Conservation (phyloP, 2,797 vertebrate genomes). For the Chrysocyon brachyurus region DNA sequence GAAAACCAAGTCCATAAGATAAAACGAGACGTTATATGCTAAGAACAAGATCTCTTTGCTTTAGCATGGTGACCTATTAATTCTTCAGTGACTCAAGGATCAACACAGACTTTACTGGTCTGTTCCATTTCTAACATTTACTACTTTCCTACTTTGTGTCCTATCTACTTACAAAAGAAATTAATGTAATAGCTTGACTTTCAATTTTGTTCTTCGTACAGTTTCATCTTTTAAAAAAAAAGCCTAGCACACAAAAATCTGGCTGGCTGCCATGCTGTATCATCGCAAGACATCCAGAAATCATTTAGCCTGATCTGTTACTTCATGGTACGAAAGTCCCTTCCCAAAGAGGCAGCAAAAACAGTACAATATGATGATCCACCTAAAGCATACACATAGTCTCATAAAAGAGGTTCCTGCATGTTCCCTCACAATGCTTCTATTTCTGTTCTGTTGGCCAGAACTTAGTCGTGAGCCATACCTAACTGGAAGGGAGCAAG, state of each 20-base stretch:
- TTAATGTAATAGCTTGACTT: not conserved
- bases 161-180: not conserved
- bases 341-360: not conserved
- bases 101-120: not conserved
- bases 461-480: not conserved
- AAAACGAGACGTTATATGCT: not conserved
- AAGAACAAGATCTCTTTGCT: not conserved
- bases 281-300: not conserved
- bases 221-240: not conserved
- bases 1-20: slow-evolving; percentile 3
- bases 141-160: not conserved
- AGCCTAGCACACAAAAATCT: not conserved
- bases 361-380: not conserved
- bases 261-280: not conserved
- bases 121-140: not conserved
- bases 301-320: not conserved
- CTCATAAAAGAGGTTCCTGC: not conserved
- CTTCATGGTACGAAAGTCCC: not conserved
- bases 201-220: not conserved
- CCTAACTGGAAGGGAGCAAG: not conserved
- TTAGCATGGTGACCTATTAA: not conserved
- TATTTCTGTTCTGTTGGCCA: not conserved
- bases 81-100: not conserved
- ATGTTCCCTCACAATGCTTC: not conserved
- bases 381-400: not conserved